These are phyloP conservation scores for Mesochorus sp. DNA, from an alignment of 2,888 invertebrate genomes.

Conservation along the genomic window DNA sequence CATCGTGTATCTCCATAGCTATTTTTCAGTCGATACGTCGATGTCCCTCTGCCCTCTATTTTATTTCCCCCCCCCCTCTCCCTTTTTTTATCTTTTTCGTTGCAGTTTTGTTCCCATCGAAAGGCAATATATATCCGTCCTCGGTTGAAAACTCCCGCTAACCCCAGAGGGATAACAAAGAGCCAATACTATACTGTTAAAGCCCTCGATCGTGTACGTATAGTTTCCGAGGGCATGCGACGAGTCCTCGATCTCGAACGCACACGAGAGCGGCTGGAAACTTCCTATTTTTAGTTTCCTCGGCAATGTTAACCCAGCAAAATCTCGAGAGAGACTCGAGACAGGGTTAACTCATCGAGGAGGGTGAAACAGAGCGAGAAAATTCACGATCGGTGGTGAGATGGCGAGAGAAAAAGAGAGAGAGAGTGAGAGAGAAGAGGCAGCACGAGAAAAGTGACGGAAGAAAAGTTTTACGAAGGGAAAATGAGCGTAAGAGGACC, in stretches of 20 bases:
- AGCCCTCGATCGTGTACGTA: conserved; percentile 29
- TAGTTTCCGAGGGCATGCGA: conserved; percentile 5
- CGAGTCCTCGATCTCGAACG: conserved; percentile 44
- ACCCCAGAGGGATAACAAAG: conserved; percentile 34
- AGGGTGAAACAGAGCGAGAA: conserved; percentile 57
- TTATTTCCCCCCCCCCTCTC: not conserved
- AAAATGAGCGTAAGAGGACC: conserved; percentile 7
- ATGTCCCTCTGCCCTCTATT: not conserved
- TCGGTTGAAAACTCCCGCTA: not conserved
- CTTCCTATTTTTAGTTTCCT: conserved; percentile 61
- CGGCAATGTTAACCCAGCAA: conserved; percentile 48
- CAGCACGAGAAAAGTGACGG: conserved; percentile 12
- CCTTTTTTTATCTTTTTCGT: not conserved
- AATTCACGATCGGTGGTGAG: conserved; percentile 20
- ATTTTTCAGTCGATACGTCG: not conserved
- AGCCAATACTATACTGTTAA: conserved; percentile 18
- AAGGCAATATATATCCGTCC: conserved; percentile 16
- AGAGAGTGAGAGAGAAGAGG: not conserved
- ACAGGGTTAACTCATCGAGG: conserved; percentile 49
- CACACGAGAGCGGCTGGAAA: conserved; percentile 59
- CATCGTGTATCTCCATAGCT: not conserved
- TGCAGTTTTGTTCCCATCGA: not conserved
- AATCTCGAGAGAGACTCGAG: conserved; percentile 53
- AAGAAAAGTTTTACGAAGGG: conserved; percentile 40
- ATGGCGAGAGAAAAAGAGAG: not conserved